Evolutionary conservation across 2,888 invertebrate species (phyloP).

Genomic region (Trichopoda pennipes): DNA sequence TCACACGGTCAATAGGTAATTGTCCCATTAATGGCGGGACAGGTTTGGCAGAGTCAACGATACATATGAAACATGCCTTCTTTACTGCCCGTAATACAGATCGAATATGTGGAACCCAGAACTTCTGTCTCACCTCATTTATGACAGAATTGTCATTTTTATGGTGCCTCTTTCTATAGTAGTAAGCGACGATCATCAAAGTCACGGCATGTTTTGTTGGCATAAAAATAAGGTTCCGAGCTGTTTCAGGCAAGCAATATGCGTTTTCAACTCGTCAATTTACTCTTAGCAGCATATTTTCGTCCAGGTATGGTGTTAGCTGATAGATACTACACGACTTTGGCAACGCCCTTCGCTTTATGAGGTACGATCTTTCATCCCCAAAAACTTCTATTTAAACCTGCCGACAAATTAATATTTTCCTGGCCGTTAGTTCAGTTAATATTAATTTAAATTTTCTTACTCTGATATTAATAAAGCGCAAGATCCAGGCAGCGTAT

Average conservation of each 20-base stretch:
- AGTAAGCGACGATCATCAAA: constrained; percentile 21
- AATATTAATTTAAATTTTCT: not conserved
- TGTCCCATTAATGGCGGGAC: constrained; percentile 69
- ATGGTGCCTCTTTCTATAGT: constrained; percentile 38
- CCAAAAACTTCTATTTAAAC: constrained; percentile 6
- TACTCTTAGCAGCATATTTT: constrained; percentile 29
- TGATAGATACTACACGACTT: constrained; percentile 2
- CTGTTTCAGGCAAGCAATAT: constrained; percentile 39
- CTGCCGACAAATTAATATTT: no score
- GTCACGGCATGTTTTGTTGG: constrained; percentile 16
- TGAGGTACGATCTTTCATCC: constrained; percentile 1
- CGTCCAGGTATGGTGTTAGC: constrained; percentile 23
- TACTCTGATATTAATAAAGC: constrained; percentile 6
- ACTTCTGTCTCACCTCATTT: constrained; percentile 59
- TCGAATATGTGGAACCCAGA: constrained; percentile 52
- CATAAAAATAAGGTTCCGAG: constrained; percentile 49
- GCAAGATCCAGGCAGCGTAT: constrained; percentile 24
- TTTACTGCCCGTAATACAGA: constrained; percentile 49
- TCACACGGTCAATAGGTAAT: constrained; percentile 60
- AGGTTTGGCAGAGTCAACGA: constrained; percentile 49
- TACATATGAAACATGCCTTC: constrained; percentile 23
- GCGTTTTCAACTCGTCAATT: constrained; percentile 51
- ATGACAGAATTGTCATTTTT: constrained; percentile 47
- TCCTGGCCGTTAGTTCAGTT: constrained; percentile 38
- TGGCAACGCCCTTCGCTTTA: constrained; percentile 16